A percentile compares a stretch with the other conserved stretches of the same genome.
phyloP scores from a whole-genome alignment of 2,113 vertebrate genomes.

The Saguinus imperator region DNA sequence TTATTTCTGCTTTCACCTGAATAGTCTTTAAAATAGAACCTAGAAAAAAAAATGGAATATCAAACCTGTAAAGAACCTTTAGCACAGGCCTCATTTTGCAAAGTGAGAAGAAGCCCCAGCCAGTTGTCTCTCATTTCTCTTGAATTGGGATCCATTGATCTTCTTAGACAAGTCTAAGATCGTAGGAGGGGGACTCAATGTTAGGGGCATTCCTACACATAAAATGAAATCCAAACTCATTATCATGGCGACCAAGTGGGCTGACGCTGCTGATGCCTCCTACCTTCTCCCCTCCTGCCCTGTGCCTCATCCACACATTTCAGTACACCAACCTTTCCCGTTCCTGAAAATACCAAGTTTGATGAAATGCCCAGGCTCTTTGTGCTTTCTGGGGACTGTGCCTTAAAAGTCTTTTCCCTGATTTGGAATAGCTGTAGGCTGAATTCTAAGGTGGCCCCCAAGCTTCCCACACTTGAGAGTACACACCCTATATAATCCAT shows the following conservation, averaged over 20 bases:
- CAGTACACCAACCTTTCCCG: neutral
- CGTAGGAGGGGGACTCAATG: neutral
- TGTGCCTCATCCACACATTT: neutral
- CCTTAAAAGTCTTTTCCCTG: neutral
- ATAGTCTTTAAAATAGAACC: conserved; percentile 4
- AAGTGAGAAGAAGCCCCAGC: neutral
- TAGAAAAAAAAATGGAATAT: conserved; percentile 28
- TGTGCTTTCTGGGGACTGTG: neutral
- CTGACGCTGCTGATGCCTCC: neutral
- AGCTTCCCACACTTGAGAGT: neutral
- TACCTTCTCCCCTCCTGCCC: neutral
- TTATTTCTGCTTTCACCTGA: conserved; percentile 46
- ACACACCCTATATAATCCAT: neutral
- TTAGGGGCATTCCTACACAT: neutral
- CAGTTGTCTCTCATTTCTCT: neutral
- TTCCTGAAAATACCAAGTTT: neutral
- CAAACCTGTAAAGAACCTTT: neutral
- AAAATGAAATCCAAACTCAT: neutral
- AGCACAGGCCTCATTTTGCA: neutral
- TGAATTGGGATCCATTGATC: neutral
- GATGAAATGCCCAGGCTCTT: neutral
- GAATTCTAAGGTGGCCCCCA: neutral
- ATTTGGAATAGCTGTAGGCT: neutral
- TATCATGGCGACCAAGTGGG: neutral
- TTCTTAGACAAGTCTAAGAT: neutral